phyloP scores from a whole-genome alignment of 1,140 invertebrate species.

The Ladona fulva region DNA sequence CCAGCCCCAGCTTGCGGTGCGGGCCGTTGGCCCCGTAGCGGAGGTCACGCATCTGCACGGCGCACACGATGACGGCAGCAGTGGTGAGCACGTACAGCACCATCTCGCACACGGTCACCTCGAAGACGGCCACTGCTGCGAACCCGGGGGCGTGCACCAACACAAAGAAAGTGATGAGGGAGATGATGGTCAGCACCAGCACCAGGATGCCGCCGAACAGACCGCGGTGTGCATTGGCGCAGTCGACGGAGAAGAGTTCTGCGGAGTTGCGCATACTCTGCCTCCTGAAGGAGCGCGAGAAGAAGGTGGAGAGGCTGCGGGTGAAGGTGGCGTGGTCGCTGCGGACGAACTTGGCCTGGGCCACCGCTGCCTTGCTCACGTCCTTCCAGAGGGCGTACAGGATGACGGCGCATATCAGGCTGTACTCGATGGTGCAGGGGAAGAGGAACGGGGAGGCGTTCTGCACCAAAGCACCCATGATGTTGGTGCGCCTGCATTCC shows the following conservation, averaged over 20 bases:
- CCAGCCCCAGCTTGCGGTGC: conserved; percentile 48
- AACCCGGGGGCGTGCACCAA: conserved; percentile 58
- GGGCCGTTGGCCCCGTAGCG: conserved; percentile 35
- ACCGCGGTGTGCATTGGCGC: conserved; percentile 75
- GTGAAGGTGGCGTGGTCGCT: conserved; percentile 30
- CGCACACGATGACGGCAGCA: conserved; percentile 44
- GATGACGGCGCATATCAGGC: conserved; percentile 72
- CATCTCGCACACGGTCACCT: conserved; percentile 68
- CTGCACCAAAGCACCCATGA: conserved; percentile 56
- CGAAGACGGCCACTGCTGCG: conserved; percentile 56
- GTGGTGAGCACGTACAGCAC: conserved; percentile 54
- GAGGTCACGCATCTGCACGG: conserved; percentile 50
- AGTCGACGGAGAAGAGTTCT: conserved; percentile 81
- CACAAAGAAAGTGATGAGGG: conserved; percentile 85
- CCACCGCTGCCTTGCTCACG: conserved; percentile 22
- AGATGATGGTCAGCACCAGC: conserved; percentile 77
- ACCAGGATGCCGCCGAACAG: conserved; percentile 77
- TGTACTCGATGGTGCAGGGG: conserved; percentile 84
- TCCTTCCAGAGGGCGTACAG: conserved; percentile 70
- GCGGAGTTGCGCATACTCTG: conserved; percentile 35
- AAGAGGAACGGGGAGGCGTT: conserved; percentile 78
- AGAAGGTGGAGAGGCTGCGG: conserved; percentile 13
- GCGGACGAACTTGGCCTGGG: not conserved
- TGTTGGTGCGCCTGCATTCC: conserved; percentile 28
- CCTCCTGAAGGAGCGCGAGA: conserved; percentile 39